Evolutionary conservation across 2,113 vertebrate species (phyloP), one percentile per base, ranked within the genome.

Genomic region (Tursiops truncatus): DNA sequence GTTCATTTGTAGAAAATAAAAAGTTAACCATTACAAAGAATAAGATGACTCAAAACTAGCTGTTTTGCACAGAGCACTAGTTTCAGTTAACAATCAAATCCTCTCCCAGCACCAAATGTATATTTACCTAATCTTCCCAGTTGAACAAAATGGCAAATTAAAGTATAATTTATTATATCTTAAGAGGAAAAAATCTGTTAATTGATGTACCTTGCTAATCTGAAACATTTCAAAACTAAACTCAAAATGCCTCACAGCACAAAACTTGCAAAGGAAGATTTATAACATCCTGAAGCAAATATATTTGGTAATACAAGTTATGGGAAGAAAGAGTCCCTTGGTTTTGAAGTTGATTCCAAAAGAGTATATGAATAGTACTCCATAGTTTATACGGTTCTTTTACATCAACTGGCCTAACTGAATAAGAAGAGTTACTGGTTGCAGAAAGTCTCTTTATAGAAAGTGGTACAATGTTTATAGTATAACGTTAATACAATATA

Each of bases 191-290:
- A 86, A 73, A 38, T 73, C 31, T 87, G 73, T 21, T 79, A 4
- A 63, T 80, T 50, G 50, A 50, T 28, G 25, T 65, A 73, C 36
- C 18, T 47, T 38, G 36, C 47, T 86, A 67, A 76, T 14, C 6
- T 77, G 26, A 91, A 91, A 76, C 33, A 82, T 91, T 91, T 82
- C 58, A 74, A 41, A 94, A 87, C 31, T 31, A 96, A 74, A 67
- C 25, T 38, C 36, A 91, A 87, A 44, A 76, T 90, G 28, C 21
- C 67, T 73, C 31, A 73, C 0, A n/a, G 47, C 47, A 73, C 26
- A 60, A 87, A 94, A 50, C 26, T n/a, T 90, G 63, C 63, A 76
- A 41, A 71, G 63, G 44, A 58, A 91, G 56, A 58, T 38, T 31
- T 67, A 33, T 71, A 67, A 81, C 33, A 74, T 81, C 58, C 33